Base-by-base conservation (phyloP, 1,140 invertebrate species). In the Orussus abietinus region DNA sequence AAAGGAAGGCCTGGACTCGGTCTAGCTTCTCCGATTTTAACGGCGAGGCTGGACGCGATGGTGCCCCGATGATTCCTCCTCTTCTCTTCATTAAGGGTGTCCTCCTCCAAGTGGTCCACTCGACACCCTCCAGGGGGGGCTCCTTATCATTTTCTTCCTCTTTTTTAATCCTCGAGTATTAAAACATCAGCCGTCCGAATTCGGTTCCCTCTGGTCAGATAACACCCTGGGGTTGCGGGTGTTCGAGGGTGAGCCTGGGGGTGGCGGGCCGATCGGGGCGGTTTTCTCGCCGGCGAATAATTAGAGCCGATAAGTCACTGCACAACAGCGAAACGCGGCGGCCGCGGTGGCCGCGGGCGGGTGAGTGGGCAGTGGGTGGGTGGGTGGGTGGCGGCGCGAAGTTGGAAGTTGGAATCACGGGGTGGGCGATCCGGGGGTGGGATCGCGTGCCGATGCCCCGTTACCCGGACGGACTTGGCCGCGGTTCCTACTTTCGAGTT, bases 301-400 rank as follows among this genome's bases (percentile, higher is more conserved):
- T 67, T 69, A 66, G 57, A 62, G 63, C 59, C 67, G 64, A 69
- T 70, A 70, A 70, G 66, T 70, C 66, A 70, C 64, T 62, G 66
- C 54, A 57, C 65, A 65, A 64, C 57, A 64, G 54, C 41, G 44
- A 44, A 20, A 33, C 41, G 40, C 29, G 45, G 54, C 38, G 40
- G 49, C 25, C 38, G 22, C 42, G 35, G 37, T 18, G 21, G 29
- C 22, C 48, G 44, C 18, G 38, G 41, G 37, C 35, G 29, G 21
- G 19, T 26, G 9, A 42, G 39, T 38, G 50, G 44, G 20, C 34
- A 39, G 37, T 37, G 29, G 21, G 19, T 26, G 9, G 41, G 39
- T 38, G 46, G 43, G 52, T 35, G 38, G 25, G 26, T 29, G 28
- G 13, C 29, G 41, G 36, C 32, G 43, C 40, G 45, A 42, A 38